These are phyloP conservation scores for Trachelus tabidus DNA, from an alignment of 2,888 invertebrate genomes.

Conservation along the genomic window DNA sequence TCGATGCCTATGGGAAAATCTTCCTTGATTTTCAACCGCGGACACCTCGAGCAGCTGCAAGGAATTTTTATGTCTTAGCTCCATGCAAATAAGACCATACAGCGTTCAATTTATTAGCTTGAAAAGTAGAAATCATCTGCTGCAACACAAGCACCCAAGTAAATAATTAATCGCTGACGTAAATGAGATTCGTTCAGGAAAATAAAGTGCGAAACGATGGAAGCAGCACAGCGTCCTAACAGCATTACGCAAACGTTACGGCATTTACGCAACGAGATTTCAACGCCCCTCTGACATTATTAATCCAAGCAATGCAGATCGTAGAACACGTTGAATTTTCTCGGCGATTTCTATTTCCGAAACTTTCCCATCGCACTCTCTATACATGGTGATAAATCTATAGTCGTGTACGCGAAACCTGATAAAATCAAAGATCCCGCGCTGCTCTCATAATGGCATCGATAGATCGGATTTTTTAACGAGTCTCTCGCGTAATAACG, in stretches of 20 bases:
- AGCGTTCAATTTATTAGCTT: constrained; percentile 49
- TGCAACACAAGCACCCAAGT: background rate
- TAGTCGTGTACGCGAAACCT: background rate
- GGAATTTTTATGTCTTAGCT: constrained; percentile 49
- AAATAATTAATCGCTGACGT: background rate
- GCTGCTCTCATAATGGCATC: background rate
- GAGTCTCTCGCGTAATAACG: background rate
- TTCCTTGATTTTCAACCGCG: constrained; percentile 37
- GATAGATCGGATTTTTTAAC: background rate
- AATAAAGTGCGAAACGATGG: background rate
- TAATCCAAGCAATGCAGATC: background rate
- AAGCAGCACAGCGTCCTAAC: background rate
- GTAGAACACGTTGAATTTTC: background rate
- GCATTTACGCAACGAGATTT: background rate
- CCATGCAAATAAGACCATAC: constrained; percentile 56
- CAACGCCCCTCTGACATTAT: background rate
- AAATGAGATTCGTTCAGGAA: background rate
- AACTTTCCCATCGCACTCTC: background rate
- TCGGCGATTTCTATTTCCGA: background rate
- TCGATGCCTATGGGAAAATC: constrained; percentile 52
- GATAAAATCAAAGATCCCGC: background rate
- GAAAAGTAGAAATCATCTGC: constrained; percentile 35
- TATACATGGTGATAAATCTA: background rate
- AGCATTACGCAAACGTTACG: background rate
- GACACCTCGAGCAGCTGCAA: constrained; percentile 37